Conservation (phyloP, 2,113 vertebrate species). For the Cebidichthys violaceus region DNA sequence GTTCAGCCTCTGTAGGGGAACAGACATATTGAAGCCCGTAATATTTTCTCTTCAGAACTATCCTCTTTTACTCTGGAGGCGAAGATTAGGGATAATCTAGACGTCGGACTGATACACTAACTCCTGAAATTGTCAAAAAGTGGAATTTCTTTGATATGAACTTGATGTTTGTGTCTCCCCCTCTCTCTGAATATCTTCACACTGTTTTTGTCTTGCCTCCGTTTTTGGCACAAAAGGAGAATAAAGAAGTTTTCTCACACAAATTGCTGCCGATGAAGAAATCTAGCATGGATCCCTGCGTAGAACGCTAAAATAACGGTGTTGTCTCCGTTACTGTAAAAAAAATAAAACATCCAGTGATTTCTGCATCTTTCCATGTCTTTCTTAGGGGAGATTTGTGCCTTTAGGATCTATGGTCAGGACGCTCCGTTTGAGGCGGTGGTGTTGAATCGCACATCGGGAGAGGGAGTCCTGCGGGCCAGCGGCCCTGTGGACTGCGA, state of each 20-base stretch:
- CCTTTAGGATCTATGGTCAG: slow-evolving; percentile 95
- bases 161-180: background rate
- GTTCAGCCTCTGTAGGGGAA: slow-evolving; percentile 8
- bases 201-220: slow-evolving; percentile 6
- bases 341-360: background rate
- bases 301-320: background rate
- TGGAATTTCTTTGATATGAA: background rate
- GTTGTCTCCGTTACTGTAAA: background rate
- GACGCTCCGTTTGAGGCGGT: slow-evolving; percentile 94
- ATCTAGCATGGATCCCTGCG: background rate
- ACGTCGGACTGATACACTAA: slow-evolving; percentile 1
- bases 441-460: slow-evolving; percentile 95
- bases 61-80: slow-evolving; percentile 1
- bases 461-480: slow-evolving; percentile 92
- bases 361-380: slow-evolving; percentile 19
- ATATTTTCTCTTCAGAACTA: slow-evolving; percentile 1
- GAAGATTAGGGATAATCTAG: slow-evolving; percentile 7
- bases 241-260: background rate
- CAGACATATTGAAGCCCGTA: background rate
- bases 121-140: background rate
- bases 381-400: slow-evolving; percentile 95
- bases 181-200: slow-evolving; percentile 13
- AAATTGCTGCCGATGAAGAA: background rate
- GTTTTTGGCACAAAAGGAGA: background rate
- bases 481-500: slow-evolving; percentile 94